phyloP scores from a whole-genome alignment of 2,113 vertebrate genomes.

The Pituophis catenifer region DNA sequence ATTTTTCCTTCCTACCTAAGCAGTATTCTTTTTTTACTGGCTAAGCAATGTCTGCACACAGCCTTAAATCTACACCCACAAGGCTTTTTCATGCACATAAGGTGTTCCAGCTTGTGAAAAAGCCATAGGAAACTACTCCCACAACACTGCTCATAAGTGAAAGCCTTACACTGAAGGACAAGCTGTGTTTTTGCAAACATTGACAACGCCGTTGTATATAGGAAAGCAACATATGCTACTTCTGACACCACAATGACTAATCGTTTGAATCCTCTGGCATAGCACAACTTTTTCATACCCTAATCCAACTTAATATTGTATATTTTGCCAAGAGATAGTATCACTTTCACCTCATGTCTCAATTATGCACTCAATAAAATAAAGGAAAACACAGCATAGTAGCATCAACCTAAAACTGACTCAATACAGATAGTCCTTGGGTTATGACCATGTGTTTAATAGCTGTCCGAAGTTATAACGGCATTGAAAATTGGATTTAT shows the following conservation, averaged over 20 bases:
- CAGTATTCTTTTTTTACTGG: background rate
- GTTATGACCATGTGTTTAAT: background rate
- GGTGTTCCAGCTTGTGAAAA: slow-evolving; percentile 4
- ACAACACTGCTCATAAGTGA: slow-evolving; percentile 2
- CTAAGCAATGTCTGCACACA: background rate
- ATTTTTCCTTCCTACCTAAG: background rate
- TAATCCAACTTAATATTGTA: background rate
- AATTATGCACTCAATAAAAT: background rate
- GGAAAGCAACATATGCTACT: slow-evolving; percentile 1
- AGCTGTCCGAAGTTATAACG: background rate
- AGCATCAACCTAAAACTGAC: background rate
- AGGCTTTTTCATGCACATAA: background rate
- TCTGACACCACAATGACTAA: slow-evolving; percentile 4
- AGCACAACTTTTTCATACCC: background rate
- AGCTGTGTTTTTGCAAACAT: slow-evolving; percentile 1
- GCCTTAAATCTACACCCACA: background rate
- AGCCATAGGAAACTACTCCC: background rate
- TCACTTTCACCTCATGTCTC: background rate
- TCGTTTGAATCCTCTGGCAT: slow-evolving; percentile 5
- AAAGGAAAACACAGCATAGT: background rate
- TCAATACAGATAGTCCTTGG: background rate
- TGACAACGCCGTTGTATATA: background rate
- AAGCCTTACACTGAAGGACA: background rate
- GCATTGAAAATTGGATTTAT: background rate
- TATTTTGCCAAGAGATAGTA: background rate